These are phyloP conservation scores for Neodiprion pinetum DNA, from an alignment of 1,140 invertebrate genomes.

Conservation along the genomic window DNA sequence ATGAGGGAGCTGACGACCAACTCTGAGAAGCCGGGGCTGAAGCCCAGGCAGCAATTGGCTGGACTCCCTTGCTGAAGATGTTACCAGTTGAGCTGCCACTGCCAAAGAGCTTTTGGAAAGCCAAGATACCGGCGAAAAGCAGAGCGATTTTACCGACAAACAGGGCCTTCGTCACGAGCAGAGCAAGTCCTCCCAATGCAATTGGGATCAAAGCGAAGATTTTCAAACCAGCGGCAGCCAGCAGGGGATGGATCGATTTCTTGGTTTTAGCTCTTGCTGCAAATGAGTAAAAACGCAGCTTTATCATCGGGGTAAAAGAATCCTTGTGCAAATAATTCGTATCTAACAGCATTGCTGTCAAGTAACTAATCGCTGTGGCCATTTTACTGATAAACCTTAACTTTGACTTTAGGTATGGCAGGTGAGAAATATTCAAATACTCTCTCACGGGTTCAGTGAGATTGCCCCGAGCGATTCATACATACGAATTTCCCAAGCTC, in stretches of 20 bases:
- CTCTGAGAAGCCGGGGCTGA: conserved; percentile 45
- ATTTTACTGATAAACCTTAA: too few relatives aligned
- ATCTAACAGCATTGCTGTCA: conserved; percentile 19
- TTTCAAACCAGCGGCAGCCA: conserved; percentile 72
- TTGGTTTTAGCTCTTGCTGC: conserved; percentile 77
- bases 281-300: conserved; percentile 24
- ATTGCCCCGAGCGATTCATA: too few relatives aligned
- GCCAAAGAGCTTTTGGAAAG: conserved; percentile 72
- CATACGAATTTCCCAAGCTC: too few relatives aligned
- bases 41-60: conserved; percentile 40
- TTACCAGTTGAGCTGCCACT: conserved; percentile 53
- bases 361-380: background rate
- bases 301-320: background rate
- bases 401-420: too few relatives aligned
- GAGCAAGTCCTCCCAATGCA: conserved; percentile 71
- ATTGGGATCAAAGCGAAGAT: conserved; percentile 73
- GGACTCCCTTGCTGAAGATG: conserved; percentile 45
- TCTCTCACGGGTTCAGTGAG: too few relatives aligned
- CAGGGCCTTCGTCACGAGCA: conserved; percentile 77
- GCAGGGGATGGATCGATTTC: conserved; percentile 71
- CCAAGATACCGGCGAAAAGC: conserved; percentile 70
- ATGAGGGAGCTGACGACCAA: conserved; percentile 53
- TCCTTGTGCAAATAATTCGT: conserved; percentile 14
- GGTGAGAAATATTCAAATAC: too few relatives aligned
- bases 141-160: conserved; percentile 79